These are phyloP conservation scores for Notodonta ziczac DNA, from an alignment of 2,888 invertebrate species.

Conservation along the genomic window DNA sequence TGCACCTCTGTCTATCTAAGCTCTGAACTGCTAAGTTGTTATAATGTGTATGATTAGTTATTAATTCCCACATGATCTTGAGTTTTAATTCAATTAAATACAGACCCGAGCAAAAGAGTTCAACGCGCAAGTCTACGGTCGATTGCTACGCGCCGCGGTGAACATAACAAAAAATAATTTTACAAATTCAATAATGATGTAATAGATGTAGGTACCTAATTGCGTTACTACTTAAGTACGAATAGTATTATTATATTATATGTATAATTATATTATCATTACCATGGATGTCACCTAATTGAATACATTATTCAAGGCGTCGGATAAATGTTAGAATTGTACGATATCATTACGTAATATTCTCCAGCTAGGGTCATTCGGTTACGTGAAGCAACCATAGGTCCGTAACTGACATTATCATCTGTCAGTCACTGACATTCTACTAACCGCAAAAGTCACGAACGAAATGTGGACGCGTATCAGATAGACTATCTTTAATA, in stretches of 20 bases:
- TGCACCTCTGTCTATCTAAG: no score
- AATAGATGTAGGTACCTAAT: no score
- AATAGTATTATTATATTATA: no score
- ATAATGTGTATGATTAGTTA: neutral
- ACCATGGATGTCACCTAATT: neutral
- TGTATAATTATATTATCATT: no score
- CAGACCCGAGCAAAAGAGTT: conserved; percentile 32
- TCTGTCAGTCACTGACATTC: conserved; percentile 24
- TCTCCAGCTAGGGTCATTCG: conserved; percentile 1
- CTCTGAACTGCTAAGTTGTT: no score
- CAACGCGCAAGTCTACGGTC: conserved; percentile 29
- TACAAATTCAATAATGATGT: neutral
- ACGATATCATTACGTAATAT: neutral
- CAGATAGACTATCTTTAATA: neutral
- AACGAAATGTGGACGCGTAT: conserved; percentile 19
- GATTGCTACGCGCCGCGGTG: conserved; percentile 18
- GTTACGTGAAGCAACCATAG: neutral
- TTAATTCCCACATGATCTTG: neutral
- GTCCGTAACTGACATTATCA: conserved; percentile 13
- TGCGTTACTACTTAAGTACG: no score
- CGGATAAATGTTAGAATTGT: neutral
- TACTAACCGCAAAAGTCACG: conserved; percentile 32
- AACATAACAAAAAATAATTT: neutral
- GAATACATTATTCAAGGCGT: conserved; percentile 12
- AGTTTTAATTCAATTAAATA: neutral